These are phyloP conservation scores for Elephas maximus DNA, from an alignment of 2,113 vertebrate species.

Conservation along the genomic window DNA sequence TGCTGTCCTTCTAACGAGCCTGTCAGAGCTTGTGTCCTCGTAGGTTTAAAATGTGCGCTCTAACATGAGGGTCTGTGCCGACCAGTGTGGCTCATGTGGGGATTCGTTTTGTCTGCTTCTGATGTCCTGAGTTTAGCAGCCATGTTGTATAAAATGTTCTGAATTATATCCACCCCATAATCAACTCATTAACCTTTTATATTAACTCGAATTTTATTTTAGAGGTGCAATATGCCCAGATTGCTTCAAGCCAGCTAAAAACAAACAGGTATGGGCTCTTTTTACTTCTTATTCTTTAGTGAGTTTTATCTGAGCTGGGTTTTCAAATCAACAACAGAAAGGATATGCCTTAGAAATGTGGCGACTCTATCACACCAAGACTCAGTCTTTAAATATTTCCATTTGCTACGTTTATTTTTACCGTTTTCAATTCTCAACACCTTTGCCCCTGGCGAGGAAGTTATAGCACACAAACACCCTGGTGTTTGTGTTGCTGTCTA, in stretches of 20 bases:
- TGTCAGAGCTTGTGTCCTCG: slow-evolving; percentile 44
- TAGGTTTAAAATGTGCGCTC: slow-evolving; percentile 38
- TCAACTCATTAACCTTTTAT: slow-evolving; percentile 65
- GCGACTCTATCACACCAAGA: slow-evolving; percentile 44
- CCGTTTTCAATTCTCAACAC: neutral
- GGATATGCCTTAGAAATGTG: slow-evolving; percentile 20
- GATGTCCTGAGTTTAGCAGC: slow-evolving; percentile 18
- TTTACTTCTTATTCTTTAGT: slow-evolving; percentile 50
- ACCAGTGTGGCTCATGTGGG: neutral
- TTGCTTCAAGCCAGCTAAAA: slow-evolving; percentile 96
- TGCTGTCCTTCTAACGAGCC: slow-evolving; percentile 51
- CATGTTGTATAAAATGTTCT: slow-evolving; percentile 63
- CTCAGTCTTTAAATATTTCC: slow-evolving; percentile 46
- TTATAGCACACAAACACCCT: neutral
- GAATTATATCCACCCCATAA: slow-evolving; percentile 24
- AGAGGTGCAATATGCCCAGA: slow-evolving; percentile 93
- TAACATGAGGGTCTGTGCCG: neutral
- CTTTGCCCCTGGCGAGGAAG: neutral
- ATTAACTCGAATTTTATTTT: slow-evolving; percentile 82
- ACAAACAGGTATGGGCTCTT: slow-evolving; percentile 93
- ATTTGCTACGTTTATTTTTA: slow-evolving; percentile 45
- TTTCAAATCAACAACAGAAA: slow-evolving; percentile 30
- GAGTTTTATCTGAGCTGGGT: slow-evolving; percentile 63
- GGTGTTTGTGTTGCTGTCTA: slow-evolving; percentile 27
- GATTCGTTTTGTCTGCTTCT: slow-evolving; percentile 36